These are phyloP conservation scores for Taenaris catops DNA, from an alignment of 2,888 invertebrate genomes.

Conservation along the genomic window DNA sequence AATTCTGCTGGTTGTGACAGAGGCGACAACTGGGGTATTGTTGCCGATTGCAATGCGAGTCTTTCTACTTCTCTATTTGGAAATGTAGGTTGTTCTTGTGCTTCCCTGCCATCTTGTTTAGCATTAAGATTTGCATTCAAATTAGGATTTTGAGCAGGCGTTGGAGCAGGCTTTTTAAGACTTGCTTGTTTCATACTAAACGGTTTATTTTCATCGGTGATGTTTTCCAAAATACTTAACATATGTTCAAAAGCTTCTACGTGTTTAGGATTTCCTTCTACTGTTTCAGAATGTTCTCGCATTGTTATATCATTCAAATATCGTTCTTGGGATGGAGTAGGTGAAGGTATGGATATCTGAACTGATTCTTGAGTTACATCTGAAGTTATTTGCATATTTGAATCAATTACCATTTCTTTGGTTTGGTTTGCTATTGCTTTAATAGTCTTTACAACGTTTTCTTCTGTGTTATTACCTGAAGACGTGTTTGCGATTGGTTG, in stretches of 20 bases:
- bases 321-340: constrained; percentile 82
- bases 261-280: constrained; percentile 75
- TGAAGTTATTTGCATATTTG: constrained; percentile 76
- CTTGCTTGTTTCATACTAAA: constrained; percentile 49
- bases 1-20: constrained; percentile 85
- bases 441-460: constrained; percentile 71
- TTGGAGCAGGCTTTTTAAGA: constrained; percentile 29
- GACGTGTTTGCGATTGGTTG: constrained; percentile 34
- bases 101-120: constrained; percentile 44
- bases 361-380: constrained; percentile 82
- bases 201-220: constrained; percentile 63
- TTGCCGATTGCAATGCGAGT: constrained; percentile 64
- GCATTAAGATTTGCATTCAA: constrained; percentile 32
- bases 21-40: constrained; percentile 84
- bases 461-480: constrained; percentile 43
- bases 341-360: constrained; percentile 83
- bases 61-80: constrained; percentile 54
- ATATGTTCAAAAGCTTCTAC: constrained; percentile 85
- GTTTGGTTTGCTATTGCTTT: constrained; percentile 78
- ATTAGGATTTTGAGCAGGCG: constrained; percentile 27
- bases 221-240: constrained; percentile 84
- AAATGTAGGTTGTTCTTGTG: constrained; percentile 44
- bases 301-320: constrained; percentile 82
- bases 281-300: constrained; percentile 76
- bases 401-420: constrained; percentile 76